Conservation (phyloP, 2,113 vertebrate genomes). For the Chionodraco myersi region DNA sequence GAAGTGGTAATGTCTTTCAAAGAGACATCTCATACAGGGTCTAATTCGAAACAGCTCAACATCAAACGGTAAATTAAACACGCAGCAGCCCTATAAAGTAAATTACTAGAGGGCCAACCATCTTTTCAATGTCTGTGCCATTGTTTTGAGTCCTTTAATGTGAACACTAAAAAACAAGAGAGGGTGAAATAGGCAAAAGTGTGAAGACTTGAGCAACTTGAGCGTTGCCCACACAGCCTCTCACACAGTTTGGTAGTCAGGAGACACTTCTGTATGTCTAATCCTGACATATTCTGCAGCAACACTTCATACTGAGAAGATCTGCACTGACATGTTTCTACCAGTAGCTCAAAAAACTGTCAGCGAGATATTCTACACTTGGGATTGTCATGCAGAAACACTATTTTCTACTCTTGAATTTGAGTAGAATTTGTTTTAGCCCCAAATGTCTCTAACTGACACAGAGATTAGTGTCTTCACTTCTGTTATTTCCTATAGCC, state of each 20-base stretch:
- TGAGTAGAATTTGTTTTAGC: neutral
- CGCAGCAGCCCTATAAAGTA: constrained; percentile 70
- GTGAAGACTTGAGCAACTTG: constrained; percentile 33
- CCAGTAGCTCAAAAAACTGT: constrained; percentile 3
- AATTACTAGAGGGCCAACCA: constrained; percentile 68
- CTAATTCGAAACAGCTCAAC: constrained; percentile 58
- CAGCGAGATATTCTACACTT: neutral
- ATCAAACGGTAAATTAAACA: constrained; percentile 58
- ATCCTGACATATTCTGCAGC: constrained; percentile 26
- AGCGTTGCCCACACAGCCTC: constrained; percentile 48
- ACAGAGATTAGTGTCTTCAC: constrained; percentile 2
- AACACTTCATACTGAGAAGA: constrained; percentile 7
- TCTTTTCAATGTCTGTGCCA: constrained; percentile 66
- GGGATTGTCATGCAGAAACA: neutral
- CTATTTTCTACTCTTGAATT: neutral
- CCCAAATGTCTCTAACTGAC: neutral
- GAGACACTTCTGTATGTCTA: constrained; percentile 38
- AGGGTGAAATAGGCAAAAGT: constrained; percentile 46
- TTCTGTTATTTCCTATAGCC: constrained; percentile 34
- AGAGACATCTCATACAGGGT: constrained; percentile 1
- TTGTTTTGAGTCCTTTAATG: constrained; percentile 77
- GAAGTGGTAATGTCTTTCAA: constrained; percentile 7
- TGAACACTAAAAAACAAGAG: constrained; percentile 64
- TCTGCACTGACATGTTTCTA: constrained; percentile 1
- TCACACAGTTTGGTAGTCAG: constrained; percentile 40